Evolutionary conservation across 2,797 vertebrate genomes (phyloP), one percentile per base, ranked within the genome.

Genomic region (Valencia hispanica): DNA sequence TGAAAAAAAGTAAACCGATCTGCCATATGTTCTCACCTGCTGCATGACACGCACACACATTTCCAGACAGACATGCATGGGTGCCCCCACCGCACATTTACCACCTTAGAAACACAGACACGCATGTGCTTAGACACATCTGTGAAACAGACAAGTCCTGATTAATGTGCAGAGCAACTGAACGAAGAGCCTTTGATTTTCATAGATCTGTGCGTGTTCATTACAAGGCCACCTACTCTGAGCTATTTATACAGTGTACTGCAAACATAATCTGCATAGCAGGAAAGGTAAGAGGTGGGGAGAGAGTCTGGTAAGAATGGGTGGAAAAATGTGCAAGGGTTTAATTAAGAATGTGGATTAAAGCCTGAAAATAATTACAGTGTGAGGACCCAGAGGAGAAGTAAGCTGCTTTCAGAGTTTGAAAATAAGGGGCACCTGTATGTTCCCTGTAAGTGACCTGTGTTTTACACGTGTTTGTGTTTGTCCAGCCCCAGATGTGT

Each of bases 301-400:
- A 22, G 34, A 36, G 9, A 41, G 69, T 73, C 66, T 77, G 20
- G 71, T 63, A 73, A 73, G 72, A 80, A 47, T 17, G 43, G 15
- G 59, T 8, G 50, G 71, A 68, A 82, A 79, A 81, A 87, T 79
- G 74, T 81, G 20, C 12, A 11, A 83, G 55, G 72, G 74, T 86
- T 91, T 92, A 87, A 91, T 92, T 88, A 88, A 88, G 53, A 86
- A 81, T 68, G 68, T 57, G 76, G 86, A 93, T 91, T 91, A 89
- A 77, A 70, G 74, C 63, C 27, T 72, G 73, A 84, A 87, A 88
- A 78, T 89, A 87, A 90, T 89, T 84, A 83, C 70, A 79, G 68
- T 17, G 25, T 73, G 69, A 79, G 65, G 68, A 78, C 72, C 36
- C 72, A 36, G 82, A 74, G 74, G 81, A 41, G 82, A 51, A 57